Evolutionary conservation across 2,797 vertebrate genomes (phyloP), one percentile per base, ranked within the genome.

Genomic region (Anguilla obscura): DNA sequence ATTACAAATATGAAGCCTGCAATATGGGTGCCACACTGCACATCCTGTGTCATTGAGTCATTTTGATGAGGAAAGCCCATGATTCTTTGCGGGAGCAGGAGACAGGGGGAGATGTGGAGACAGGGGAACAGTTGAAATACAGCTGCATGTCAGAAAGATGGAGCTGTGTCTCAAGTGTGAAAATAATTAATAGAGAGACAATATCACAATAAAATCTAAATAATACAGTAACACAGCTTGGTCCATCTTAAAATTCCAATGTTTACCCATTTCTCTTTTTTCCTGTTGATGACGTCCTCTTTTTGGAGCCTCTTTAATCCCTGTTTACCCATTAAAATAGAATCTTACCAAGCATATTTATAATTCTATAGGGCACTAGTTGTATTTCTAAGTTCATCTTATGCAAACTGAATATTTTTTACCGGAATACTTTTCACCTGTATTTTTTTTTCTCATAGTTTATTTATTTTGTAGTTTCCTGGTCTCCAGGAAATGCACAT

Each of bases 1-100:
- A 87, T 87, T 83, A 83, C n/a, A 58, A 60, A 56, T 58, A 24
- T 88, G 60, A 33, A 76, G 33, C 71, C 71, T 88, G 48, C 40
- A 18, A 48, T 24, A 45, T 84, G 63, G 82, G n/a, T 52, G 63
- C 18, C 16, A 33, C 33, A 36, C 58, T 36, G 14, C 36, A 7
- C 8, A 27, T 84, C 40, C 79, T 83, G 60, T 85, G 84, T 88
- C 33, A 87, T 18, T 58, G 76, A 10, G 36, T 66, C 30, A 56
- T 84, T 88, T 71, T 69, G 36, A 18, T 36, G 33, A 33, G 30
- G 71, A 76, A 33, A 76, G 36, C 71, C 71, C 71, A 76, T 33
- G 76, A 18, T 80, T 5, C 16, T 21, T 24, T 48, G 33, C 74
- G 21, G 33, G 30, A 71, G 7, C n/a, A 14, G 74, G 40, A 45